Base-by-base conservation (phyloP, 2,888 invertebrate species). In the Stratiomys singularior region DNA sequence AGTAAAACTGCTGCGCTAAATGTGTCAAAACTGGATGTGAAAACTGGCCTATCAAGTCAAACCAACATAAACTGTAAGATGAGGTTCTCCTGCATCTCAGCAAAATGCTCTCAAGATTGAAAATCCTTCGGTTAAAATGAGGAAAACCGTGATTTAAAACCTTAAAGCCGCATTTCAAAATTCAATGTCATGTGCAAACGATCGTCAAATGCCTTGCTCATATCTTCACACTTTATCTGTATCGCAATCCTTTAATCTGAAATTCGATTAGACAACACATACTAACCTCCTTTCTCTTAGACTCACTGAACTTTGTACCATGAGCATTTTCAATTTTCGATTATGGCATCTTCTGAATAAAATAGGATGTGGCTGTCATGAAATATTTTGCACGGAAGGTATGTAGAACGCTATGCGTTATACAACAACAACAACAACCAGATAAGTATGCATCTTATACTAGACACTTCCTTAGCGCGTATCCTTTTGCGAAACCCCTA, bases 331-430 rank as follows among this genome's bases (percentile, higher is more conserved):
- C 69, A 69, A 69, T 69, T 69, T 69, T 69, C 69, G 69, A 69
- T 69, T 69, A 69, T 69, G 23, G 69, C 69, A 23, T 1, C 69
- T 46, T 15, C 69, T 69, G 15, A 69, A 69, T 69, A 69, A 69
- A 69, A 69, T 27, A 69, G 69, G 69, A 69, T 27, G 28, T 67
- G 44, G 47, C 25, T 47, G 69, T 69, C 69, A 47, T 66, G 44
- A 66, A 66, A 66, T 66, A 37, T 66, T 60, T 13, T 18, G 15
- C 52, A 63, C 9, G 37, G n/a, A 37, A 37, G 37, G 37, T 37
- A 37, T 28, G 27, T 13, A 21, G 66, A 66, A 69, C 18, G 23
- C 18, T 46, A 69, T 69, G 47, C 47, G 30, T 69, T 37, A 37
- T 3, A 37, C 37, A 37, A 25, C 21, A 44, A 18, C 13, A 13